Percentiles rank a stretch among this genome's conserved stretches.
Evolutionary conservation across 2,888 invertebrate species (phyloP).

Genomic region (Neria commutata): DNA sequence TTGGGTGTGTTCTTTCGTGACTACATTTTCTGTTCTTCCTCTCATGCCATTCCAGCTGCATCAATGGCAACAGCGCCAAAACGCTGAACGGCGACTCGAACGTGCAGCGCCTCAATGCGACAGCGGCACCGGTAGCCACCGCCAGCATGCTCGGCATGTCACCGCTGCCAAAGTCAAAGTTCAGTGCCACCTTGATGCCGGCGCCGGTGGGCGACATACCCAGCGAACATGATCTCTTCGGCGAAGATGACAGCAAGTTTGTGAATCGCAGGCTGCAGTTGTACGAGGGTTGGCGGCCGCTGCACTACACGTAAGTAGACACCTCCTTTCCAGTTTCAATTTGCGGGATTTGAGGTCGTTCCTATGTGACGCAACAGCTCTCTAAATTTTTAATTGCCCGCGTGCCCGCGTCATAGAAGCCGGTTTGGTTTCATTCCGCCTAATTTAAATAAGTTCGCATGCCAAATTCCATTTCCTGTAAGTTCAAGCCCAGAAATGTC

Average conservation of each 20-base stretch:
- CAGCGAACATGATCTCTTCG: conserved; percentile 39
- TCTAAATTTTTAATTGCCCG: no score
- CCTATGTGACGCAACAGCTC: no score
- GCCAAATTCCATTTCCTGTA: no score
- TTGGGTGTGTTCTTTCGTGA: no score
- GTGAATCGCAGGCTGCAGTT: conserved; percentile 51
- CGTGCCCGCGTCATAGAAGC: no score
- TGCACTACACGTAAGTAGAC: conserved; percentile 60
- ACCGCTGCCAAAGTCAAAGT: conserved; percentile 17
- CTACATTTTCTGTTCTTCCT: no score
- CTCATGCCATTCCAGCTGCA: conserved; percentile 38
- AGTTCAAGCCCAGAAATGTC: no score
- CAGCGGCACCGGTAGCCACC: conserved; percentile 36
- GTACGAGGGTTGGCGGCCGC: conserved; percentile 59
- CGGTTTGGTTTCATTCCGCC: no score
- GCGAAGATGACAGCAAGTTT: conserved; percentile 41
- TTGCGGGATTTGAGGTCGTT: neutral
- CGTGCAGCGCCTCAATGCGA: conserved; percentile 27
- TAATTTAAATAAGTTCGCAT: no score
- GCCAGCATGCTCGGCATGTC: conserved; percentile 45
- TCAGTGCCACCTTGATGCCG: conserved; percentile 12
- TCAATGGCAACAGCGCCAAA: conserved; percentile 38
- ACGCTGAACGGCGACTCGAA: conserved; percentile 21
- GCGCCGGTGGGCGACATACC: conserved; percentile 50
- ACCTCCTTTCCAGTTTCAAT: no score